phyloP scores from a whole-genome alignment of 2,797 vertebrate species.

The Premnoplex brunnescens region DNA sequence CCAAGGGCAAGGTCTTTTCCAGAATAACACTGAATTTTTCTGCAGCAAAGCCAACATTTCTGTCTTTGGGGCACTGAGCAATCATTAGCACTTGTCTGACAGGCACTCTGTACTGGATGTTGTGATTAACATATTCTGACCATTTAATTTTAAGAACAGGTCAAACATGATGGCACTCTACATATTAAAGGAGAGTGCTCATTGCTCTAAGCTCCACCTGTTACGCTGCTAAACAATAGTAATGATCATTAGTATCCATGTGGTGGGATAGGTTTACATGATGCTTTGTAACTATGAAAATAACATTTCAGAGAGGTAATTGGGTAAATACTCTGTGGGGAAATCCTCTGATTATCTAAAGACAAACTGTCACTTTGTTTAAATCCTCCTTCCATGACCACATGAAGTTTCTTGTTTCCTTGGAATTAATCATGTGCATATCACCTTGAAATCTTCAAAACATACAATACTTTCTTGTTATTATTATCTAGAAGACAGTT shows the following conservation, averaged over 20 bases:
- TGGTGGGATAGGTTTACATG: neutral
- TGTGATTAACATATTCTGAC: neutral
- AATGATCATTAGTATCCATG: neutral
- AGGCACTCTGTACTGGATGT: neutral
- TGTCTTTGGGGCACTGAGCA: neutral
- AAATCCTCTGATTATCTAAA: neutral
- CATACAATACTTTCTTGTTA: neutral
- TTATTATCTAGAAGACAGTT: neutral
- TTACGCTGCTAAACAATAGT: neutral
- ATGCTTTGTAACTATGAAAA: neutral
- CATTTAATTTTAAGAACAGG: neutral
- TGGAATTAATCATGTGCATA: neutral
- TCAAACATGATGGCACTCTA: neutral
- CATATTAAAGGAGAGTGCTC: neutral
- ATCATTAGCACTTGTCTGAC: neutral
- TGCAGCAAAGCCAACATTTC: neutral
- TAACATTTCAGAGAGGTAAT: neutral
- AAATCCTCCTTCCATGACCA: neutral
- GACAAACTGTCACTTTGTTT: neutral
- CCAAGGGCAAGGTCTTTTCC: slow-evolving; percentile 41
- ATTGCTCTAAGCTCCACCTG: neutral
- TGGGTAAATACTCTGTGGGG: neutral
- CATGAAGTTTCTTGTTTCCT: neutral
- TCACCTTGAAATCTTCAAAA: neutral
- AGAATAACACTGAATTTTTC: neutral